phyloP scores from a whole-genome alignment of 1,140 invertebrate genomes.

The Apis dorsata region DNA sequence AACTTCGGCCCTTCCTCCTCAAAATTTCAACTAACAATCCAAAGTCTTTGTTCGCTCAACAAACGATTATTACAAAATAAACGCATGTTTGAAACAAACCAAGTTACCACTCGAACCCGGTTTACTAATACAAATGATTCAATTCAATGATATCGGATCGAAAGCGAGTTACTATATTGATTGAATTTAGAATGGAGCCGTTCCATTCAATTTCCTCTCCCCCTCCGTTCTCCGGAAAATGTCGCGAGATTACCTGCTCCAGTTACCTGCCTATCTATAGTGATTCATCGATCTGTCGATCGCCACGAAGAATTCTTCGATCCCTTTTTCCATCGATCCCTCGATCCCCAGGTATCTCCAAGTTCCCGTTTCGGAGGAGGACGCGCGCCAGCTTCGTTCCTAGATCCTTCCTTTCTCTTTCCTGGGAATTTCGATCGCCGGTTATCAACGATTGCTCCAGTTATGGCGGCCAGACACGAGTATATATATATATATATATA shows the following conservation, averaged over 20 bases:
- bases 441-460: constrained; percentile 69
- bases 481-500: not conserved
- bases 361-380: too few species aligned
- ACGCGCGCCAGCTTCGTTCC: not conserved
- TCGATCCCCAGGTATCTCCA: too few species aligned
- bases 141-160: not conserved
- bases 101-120: too few species aligned
- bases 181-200: not conserved
- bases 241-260: constrained; percentile 49
- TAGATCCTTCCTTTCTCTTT: constrained; percentile 53
- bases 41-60: too few species aligned
- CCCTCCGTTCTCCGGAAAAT: constrained; percentile 5
- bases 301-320: not conserved
- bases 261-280: constrained; percentile 33
- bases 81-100: too few species aligned
- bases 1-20: too few species aligned
- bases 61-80: too few species aligned
- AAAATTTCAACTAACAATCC: too few species aligned
- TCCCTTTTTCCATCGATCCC: too few species aligned
- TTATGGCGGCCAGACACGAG: constrained; percentile 57
- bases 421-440: constrained; percentile 57
- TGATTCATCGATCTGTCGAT: constrained; percentile 33
- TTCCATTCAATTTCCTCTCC: constrained; percentile 37
- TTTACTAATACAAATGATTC: too few species aligned
- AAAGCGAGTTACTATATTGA: constrained; percentile 3